A percentile compares a stretch with the other conserved stretches of the same genome.
Evolutionary conservation across 2,797 vertebrate species (phyloP).

Genomic region (Enteromius fasciolatus): DNA sequence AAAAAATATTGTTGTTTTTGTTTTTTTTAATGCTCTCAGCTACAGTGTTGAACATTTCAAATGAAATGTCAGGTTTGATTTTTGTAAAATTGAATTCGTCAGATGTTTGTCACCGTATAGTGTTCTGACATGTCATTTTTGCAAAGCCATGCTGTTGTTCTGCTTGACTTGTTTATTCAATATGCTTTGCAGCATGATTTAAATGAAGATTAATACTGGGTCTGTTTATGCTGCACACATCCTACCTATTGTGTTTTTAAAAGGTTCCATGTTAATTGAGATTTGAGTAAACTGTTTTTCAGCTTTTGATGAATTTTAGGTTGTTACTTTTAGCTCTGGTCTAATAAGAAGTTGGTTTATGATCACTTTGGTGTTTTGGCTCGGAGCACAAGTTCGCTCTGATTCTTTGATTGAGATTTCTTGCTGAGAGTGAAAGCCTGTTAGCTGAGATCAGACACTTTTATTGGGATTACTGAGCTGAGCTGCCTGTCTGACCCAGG

Average conservation of each 20-base stretch:
- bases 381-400: constrained; percentile 4
- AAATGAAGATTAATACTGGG: constrained; percentile 32
- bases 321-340: not conserved
- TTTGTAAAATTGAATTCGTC: not conserved
- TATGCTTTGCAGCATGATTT: constrained; percentile 27
- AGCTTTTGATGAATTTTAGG: not conserved
- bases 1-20: not conserved
- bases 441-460: constrained; percentile 52
- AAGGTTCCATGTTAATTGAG: not conserved
- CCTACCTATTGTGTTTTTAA: not conserved
- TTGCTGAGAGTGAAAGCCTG: constrained; percentile 30
- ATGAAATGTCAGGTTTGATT: constrained; percentile 43
- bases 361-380: constrained; percentile 1
- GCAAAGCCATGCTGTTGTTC: constrained; percentile 11
- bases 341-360: not conserved
- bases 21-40: not conserved
- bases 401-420: constrained; percentile 19
- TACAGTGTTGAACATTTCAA: constrained; percentile 7
- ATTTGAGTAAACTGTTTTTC: not conserved
- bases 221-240: not conserved
- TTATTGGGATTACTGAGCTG: constrained; percentile 58
- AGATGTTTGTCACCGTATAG: constrained; percentile 12
- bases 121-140: constrained; percentile 24
- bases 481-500: constrained; percentile 57
- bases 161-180: constrained; percentile 40